A percentile compares a stretch with the other conserved stretches of the same genome.
Conservation (phyloP, 2,888 invertebrate genomes). For the Melanchra persicariae region DNA sequence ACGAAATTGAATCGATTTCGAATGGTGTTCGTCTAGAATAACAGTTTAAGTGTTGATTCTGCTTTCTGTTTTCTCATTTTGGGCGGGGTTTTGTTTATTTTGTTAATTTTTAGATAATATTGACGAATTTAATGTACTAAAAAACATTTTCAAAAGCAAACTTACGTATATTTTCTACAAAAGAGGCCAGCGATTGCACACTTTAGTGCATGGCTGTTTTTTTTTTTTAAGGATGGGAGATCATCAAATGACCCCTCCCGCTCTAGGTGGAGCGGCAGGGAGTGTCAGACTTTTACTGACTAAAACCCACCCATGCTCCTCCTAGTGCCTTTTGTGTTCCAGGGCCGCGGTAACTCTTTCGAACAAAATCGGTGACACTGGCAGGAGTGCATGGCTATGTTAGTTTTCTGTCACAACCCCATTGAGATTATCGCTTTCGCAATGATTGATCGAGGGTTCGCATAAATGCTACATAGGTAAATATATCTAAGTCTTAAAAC, state of each 20-base stretch:
- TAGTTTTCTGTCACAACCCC: not conserved
- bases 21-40: slow-evolving; percentile 29
- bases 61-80: slow-evolving; percentile 30
- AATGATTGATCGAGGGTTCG: not conserved
- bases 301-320: no score
- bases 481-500: no score
- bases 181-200: no score
- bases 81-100: slow-evolving; percentile 5
- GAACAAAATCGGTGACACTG: no score
- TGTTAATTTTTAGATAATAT: not conserved
- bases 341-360: no score
- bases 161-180: not conserved
- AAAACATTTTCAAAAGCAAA: not conserved
- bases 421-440: not conserved
- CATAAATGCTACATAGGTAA: no score
- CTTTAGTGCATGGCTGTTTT: no score
- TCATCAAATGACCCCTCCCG: no score
- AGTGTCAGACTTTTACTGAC: no score
- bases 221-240: no score
- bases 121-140: not conserved
- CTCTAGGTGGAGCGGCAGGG: no score
- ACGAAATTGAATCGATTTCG: slow-evolving; percentile 30
- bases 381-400: not conserved
- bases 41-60: slow-evolving; percentile 32
- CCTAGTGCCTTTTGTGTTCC: no score